Evolutionary conservation across 2,888 invertebrate species (phyloP).

Genomic region (Teleiodes luculella): DNA sequence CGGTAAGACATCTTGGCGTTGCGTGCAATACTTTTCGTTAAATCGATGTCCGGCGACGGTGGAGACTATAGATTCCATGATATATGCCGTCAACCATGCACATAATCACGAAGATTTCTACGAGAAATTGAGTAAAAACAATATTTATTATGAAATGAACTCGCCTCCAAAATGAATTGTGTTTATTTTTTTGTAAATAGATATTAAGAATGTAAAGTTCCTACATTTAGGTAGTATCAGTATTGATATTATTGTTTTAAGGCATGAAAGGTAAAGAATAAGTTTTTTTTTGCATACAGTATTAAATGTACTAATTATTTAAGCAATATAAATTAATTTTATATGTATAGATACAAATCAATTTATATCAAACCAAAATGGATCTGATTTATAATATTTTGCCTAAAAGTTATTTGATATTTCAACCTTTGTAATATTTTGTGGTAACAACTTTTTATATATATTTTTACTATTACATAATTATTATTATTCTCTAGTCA

Average conservation of each 20-base stretch:
- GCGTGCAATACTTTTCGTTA: slow-evolving; percentile 74
- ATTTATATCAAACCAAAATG: too few relatives aligned
- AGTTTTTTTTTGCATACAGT: too few relatives aligned
- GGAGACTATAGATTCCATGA: slow-evolving; percentile 71
- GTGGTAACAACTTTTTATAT: too few relatives aligned
- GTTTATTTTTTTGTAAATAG: not conserved
- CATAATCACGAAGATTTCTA: slow-evolving; percentile 74
- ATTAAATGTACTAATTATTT: too few relatives aligned
- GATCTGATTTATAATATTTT: not conserved
- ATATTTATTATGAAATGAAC: slow-evolving; percentile 73
- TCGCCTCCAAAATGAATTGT: slow-evolving; percentile 57
- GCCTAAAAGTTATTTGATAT: too few relatives aligned
- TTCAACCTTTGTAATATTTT: too few relatives aligned
- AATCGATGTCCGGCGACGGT: slow-evolving; percentile 74
- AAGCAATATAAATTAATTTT: not conserved
- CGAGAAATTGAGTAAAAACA: slow-evolving; percentile 67
- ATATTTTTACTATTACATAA: slow-evolving; percentile 10
- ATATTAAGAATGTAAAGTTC: slow-evolving; percentile 53
- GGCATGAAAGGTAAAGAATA: too few relatives aligned
- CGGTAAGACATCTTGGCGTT: slow-evolving; percentile 74
- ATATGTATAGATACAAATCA: not conserved
- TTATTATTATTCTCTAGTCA: slow-evolving; percentile 30
- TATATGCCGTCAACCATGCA: slow-evolving; percentile 70
- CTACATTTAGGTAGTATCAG: slow-evolving; percentile 35
- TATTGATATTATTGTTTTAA: not conserved